Evolutionary conservation across 2,888 invertebrate genomes (phyloP).

Genomic region (Acanthosepion pharaonis): DNA sequence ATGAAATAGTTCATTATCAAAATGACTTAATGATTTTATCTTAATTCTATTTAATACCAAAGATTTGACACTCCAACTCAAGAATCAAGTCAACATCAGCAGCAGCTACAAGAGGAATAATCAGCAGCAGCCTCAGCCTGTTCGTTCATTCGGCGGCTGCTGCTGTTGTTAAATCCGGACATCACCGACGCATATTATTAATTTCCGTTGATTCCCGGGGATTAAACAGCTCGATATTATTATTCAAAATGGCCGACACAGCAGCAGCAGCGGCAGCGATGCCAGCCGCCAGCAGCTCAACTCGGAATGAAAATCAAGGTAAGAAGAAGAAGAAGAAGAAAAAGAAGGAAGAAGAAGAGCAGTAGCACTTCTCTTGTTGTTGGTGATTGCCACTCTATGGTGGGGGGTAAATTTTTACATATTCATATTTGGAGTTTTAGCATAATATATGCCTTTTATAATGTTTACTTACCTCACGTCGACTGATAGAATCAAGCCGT

Average conservation of each 20-base stretch:
- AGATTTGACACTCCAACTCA: neutral
- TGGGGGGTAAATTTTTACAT: slow-evolving; percentile 33
- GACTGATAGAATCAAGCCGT: neutral
- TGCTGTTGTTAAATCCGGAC: neutral
- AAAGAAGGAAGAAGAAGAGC: neutral
- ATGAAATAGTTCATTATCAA: no score
- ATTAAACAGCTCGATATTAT: slow-evolving; percentile 65
- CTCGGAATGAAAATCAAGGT: slow-evolving; percentile 33
- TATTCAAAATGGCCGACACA: slow-evolving; percentile 70
- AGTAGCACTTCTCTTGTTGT: neutral
- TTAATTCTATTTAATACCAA: neutral
- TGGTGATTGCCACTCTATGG: neutral
- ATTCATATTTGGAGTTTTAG: slow-evolving; percentile 33
- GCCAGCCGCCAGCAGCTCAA: neutral
- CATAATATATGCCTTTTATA: slow-evolving; percentile 16
- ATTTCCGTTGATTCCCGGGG: slow-evolving; percentile 53
- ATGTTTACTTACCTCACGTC: slow-evolving; percentile 7
- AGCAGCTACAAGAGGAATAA: neutral
- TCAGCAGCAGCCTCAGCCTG: neutral
- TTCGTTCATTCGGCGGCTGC: neutral
- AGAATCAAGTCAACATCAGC: neutral
- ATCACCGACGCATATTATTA: neutral
- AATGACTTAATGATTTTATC: no score
- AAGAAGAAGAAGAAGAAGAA: neutral
- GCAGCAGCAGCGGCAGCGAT: slow-evolving; percentile 37